Conservation (phyloP, 1,140 invertebrate genomes). For the Aphidius ervi region DNA sequence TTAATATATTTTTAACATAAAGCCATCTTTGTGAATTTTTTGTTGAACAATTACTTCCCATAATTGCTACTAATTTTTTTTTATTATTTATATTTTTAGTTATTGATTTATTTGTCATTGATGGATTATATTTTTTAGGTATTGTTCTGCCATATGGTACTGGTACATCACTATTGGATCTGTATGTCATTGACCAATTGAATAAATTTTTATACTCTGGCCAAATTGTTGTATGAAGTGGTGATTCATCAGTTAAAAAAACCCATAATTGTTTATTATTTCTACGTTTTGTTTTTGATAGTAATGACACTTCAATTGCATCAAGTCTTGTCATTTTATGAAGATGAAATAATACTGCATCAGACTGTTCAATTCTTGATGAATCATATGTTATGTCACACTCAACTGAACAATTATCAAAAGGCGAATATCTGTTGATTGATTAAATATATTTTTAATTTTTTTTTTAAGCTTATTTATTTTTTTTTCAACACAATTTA, state of each 20-base stretch:
- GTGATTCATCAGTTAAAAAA: conserved; percentile 61
- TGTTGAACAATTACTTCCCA: conserved; percentile 62
- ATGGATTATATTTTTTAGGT: conserved; percentile 10
- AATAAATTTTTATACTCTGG: conserved; percentile 58
- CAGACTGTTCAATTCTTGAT: conserved; percentile 43
- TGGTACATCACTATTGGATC: conserved; percentile 64
- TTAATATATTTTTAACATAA: conserved; percentile 58
- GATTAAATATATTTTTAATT: conserved; percentile 4
- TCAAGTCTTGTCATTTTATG: conserved; percentile 47
- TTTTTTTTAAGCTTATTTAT: conserved; percentile 1
- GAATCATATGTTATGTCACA: conserved; percentile 54
- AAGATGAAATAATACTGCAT: conserved; percentile 59
- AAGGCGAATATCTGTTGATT: conserved; percentile 47
- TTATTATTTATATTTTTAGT: conserved; percentile 30
- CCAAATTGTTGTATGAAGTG: conserved; percentile 53
- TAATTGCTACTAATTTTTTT: conserved; percentile 55
- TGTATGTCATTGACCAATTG: conserved; percentile 77
- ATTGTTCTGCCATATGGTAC: conserved; percentile 65
- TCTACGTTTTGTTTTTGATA: conserved; percentile 22
- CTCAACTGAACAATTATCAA: conserved; percentile 55
- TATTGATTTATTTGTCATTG: conserved; percentile 13
- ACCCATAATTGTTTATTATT: conserved; percentile 57
- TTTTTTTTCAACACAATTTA: conserved; percentile 10
- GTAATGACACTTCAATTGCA: conserved; percentile 39
- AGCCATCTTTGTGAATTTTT: conserved; percentile 54